Conservation (phyloP, 2,888 invertebrate genomes). For the Aphodius granarius region DNA sequence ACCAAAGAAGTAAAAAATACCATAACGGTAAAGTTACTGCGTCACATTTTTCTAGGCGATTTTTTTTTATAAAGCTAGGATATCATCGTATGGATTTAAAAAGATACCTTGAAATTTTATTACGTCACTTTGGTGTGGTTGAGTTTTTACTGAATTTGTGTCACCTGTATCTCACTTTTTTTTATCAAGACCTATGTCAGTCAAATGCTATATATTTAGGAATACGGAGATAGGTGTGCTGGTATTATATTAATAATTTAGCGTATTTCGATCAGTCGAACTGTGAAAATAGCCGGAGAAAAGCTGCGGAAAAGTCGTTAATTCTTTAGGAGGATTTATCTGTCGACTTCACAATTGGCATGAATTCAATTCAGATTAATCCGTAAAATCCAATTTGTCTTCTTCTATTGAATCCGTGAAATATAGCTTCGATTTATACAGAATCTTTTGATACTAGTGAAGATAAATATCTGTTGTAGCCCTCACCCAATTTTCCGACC, state of each 20-base stretch:
- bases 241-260: neutral
- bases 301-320: neutral
- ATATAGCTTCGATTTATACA: neutral
- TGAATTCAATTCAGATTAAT: neutral
- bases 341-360: neutral
- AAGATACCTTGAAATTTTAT: too few species aligned
- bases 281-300: neutral
- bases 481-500: too few species aligned
- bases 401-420: neutral
- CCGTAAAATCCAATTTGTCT: neutral
- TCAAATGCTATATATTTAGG: too few species aligned
- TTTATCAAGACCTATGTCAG: too few species aligned
- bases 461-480: too few species aligned
- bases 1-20: neutral
- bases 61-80: too few species aligned
- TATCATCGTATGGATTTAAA: too few species aligned
- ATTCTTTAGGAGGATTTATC: neutral
- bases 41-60: neutral
- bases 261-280: neutral
- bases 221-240: neutral
- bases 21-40: neutral
- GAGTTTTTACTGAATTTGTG: too few species aligned
- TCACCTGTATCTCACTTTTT: too few species aligned
- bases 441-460: too few species aligned
- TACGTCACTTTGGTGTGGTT: too few species aligned